phyloP scores from a whole-genome alignment of 2,113 vertebrate genomes.

The Dicrurus megarhynchus region DNA sequence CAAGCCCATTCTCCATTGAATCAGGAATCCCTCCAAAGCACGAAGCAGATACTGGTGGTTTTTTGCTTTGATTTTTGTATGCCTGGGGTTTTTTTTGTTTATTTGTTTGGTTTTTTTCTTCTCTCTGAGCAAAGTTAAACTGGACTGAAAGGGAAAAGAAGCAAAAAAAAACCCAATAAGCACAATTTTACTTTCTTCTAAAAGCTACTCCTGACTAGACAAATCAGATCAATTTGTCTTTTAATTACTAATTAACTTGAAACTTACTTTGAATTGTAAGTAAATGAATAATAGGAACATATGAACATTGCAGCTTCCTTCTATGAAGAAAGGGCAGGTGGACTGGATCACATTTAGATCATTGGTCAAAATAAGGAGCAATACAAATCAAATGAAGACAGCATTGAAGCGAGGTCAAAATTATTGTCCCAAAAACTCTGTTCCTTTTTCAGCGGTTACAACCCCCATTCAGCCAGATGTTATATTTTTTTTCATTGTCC shows the following conservation, averaged over 20 bases:
- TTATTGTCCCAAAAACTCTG: background rate
- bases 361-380: background rate
- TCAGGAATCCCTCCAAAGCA: background rate
- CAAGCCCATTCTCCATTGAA: background rate
- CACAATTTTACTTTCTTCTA: background rate
- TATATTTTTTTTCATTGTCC: background rate
- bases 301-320: background rate
- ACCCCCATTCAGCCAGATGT: background rate
- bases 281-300: background rate
- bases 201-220: background rate
- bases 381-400: background rate
- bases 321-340: background rate
- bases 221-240: background rate
- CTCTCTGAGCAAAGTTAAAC: background rate
- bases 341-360: background rate
- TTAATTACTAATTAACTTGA: background rate
- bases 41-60: background rate
- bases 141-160: background rate
- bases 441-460: background rate
- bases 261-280: background rate
- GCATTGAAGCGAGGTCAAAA: background rate
- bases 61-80: background rate
- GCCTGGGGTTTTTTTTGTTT: rapidly evolving
- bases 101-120: background rate
- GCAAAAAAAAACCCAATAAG: rapidly evolving